phyloP scores from a whole-genome alignment of 2,113 vertebrate species.

The Bubo bubo region DNA sequence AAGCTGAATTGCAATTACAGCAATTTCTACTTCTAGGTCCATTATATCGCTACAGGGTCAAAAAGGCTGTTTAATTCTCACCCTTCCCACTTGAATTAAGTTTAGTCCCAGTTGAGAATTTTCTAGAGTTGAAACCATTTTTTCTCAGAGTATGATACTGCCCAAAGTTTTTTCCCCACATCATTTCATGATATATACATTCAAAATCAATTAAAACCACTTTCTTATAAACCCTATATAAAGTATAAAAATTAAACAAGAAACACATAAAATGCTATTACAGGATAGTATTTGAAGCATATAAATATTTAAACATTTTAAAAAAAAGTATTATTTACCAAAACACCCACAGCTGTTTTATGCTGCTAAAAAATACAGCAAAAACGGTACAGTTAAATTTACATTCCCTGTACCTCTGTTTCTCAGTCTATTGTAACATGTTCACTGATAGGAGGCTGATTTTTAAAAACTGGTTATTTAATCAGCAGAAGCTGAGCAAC shows the following conservation, averaged over 20 bases:
- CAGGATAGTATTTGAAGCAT: not conserved
- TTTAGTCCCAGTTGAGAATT: not conserved
- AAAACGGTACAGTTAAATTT: not conserved
- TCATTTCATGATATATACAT: not conserved
- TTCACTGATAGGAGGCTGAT: not conserved
- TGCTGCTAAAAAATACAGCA: not conserved
- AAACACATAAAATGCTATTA: not conserved
- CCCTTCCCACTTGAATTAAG: not conserved
- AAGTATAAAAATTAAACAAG: not conserved
- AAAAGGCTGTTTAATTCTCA: not conserved
- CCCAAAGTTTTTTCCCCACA: fast-evolving
- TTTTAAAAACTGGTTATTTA: not conserved
- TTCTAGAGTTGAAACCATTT: not conserved
- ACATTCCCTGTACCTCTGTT: not conserved
- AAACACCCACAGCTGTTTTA: not conserved
- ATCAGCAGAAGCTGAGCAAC: not conserved
- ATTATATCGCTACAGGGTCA: not conserved
- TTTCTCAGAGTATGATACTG: not conserved
- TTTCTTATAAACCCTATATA: not conserved
- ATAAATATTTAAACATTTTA: not conserved
- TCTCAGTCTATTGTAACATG: not conserved
- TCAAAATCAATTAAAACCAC: not conserved
- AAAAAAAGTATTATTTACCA: not conserved
- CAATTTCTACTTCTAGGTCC: not conserved
- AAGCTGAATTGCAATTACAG: not conserved